A percentile compares a stretch with the other conserved stretches of the same genome.
Evolutionary conservation across 2,888 invertebrate species (phyloP).

Genomic region (Hypomecis atomaria): DNA sequence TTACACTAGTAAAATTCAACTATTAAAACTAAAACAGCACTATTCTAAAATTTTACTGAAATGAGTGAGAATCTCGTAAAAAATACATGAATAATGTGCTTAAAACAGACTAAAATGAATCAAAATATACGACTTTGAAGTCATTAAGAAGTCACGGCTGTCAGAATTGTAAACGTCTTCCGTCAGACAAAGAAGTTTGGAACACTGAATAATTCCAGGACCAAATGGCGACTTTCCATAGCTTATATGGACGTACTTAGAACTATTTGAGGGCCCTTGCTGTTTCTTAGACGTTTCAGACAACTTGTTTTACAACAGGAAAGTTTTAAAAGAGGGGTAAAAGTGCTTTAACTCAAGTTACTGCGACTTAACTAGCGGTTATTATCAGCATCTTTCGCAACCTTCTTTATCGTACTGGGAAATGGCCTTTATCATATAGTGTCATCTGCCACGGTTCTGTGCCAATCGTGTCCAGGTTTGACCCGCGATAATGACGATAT

Average conservation of each 20-base stretch:
- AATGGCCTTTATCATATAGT: too few species aligned
- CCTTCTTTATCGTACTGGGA: too few species aligned
- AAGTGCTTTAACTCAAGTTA: too few species aligned
- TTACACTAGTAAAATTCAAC: constrained; percentile 1
- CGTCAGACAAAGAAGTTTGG: constrained; percentile 34
- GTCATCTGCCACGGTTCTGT: too few species aligned
- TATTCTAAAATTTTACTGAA: constrained; percentile 2
- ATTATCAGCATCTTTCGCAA: too few species aligned
- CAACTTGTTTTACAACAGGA: too few species aligned
- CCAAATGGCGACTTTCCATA: constrained; percentile 8
- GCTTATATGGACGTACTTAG: constrained; percentile 1
- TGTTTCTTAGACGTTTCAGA: not conserved
- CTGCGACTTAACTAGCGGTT: too few species aligned
- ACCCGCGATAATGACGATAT: too few species aligned
- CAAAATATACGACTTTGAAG: constrained; percentile 35
- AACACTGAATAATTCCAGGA: constrained; percentile 30
- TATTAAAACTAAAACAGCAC: constrained; percentile 7
- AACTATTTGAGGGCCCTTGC: not conserved
- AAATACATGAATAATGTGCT: constrained; percentile 15
- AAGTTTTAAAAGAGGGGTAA: too few species aligned
- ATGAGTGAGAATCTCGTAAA: constrained; percentile 11
- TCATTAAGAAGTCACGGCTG: constrained; percentile 35
- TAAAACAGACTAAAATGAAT: constrained; percentile 27
- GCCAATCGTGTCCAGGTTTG: too few species aligned
- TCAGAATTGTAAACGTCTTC: constrained; percentile 38